A percentile compares a stretch with the other conserved stretches of the same genome.
These are phyloP conservation scores for Dasysyrphus albostriatus DNA, from an alignment of 2,888 invertebrate genomes.

Conservation along the genomic window DNA sequence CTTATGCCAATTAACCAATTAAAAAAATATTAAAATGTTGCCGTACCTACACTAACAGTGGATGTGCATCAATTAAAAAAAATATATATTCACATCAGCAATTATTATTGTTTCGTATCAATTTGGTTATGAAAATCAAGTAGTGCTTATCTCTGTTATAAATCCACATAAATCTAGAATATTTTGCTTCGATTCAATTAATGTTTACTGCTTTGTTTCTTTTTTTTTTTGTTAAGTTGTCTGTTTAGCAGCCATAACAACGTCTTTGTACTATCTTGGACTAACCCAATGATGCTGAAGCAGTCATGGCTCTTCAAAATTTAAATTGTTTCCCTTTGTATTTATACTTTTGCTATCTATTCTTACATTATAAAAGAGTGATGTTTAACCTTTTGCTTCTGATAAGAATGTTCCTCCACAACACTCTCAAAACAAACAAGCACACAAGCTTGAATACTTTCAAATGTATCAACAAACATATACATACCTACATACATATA, in stretches of 20 bases:
- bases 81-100: background rate
- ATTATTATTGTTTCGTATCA: conserved; percentile 5
- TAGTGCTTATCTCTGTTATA: conserved; percentile 16
- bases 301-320: conserved; percentile 2
- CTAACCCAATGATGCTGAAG: background rate
- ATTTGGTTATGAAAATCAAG: background rate
- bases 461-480: too few relatives aligned
- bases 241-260: background rate
- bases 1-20: conserved; percentile 16
- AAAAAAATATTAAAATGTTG: background rate
- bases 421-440: too few relatives aligned
- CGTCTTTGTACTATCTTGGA: background rate
- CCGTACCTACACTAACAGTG: background rate
- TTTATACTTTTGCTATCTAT: background rate
- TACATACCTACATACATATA: too few relatives aligned
- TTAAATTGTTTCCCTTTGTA: background rate
- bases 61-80: background rate
- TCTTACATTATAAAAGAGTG: background rate
- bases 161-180: conserved; percentile 32
- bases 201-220: background rate
- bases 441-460: too few relatives aligned
- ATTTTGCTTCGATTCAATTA: conserved; percentile 20
- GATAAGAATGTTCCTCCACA: background rate
- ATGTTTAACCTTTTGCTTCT: conserved; percentile 7
- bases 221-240: background rate